Conservation (phyloP, 2,888 invertebrate species). For the Dynastes grantii region DNA sequence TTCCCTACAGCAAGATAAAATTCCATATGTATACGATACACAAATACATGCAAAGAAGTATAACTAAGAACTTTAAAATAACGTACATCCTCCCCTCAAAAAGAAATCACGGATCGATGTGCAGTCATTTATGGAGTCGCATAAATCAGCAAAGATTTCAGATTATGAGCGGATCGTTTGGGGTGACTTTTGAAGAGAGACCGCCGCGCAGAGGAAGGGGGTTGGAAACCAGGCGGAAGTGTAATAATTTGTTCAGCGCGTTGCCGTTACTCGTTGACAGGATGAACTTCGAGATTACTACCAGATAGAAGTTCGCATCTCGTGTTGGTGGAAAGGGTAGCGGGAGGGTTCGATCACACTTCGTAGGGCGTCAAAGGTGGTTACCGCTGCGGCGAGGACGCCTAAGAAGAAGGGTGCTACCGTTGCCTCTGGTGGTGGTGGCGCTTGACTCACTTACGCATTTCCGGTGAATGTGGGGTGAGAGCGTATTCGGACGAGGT, state of each 20-base stretch:
- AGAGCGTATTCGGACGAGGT: conserved; percentile 49
- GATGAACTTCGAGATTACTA: conserved; percentile 65
- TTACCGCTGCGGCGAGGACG: conserved; percentile 32
- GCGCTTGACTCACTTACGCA: conserved; percentile 67
- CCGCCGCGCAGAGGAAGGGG: background rate
- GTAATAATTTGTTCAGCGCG: conserved; percentile 65
- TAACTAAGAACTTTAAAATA: background rate
- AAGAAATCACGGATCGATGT: conserved; percentile 33
- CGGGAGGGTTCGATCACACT: conserved; percentile 23
- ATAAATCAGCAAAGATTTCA: conserved; percentile 53
- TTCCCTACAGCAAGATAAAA: no score
- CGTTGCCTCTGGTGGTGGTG: conserved; percentile 57
- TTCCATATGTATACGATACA: no score
- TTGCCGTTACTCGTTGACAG: conserved; percentile 63
- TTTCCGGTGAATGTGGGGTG: conserved; percentile 66
- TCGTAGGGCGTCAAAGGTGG: conserved; percentile 41
- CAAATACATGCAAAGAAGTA: no score
- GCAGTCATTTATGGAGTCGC: conserved; percentile 45
- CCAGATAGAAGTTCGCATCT: conserved; percentile 53
- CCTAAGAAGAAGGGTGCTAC: conserved; percentile 29
- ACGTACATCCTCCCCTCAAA: conserved; percentile 1
- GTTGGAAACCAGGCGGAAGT: conserved; percentile 59
- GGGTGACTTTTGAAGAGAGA: background rate
- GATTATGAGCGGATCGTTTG: conserved; percentile 54
- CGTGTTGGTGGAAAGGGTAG: conserved; percentile 36